Base-by-base conservation (phyloP, 2,113 vertebrate species). In the Phyllostomus hastatus region DNA sequence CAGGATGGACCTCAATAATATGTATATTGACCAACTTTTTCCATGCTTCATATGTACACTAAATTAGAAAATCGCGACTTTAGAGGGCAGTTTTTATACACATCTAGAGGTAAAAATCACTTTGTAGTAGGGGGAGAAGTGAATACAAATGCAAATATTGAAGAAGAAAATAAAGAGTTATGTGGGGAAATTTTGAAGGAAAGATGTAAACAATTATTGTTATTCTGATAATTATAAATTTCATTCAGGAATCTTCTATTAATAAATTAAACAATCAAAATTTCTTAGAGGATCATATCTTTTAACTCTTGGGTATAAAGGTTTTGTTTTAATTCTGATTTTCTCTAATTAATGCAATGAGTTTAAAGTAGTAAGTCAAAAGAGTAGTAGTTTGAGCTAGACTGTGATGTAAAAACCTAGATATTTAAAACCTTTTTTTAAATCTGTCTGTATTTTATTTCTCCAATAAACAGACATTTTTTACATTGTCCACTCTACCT, bases 371-470 rank as follows among this genome's bases (percentile, higher is more conserved):
- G 11, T 33, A 91, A 85, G 4, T 88, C 50, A 78, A 73, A 97
- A 54, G 73, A 72, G 2, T 0, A 1, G 24, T 14, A 95, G 38
- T 16, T 88, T 95, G 89, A 95, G 16, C 92, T 46, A 26, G 12
- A 28, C 6, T 83, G 17, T 0, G 24, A 41, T 82, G 1, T 80
- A 20, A 91, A 95, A 10, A 43, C 35, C 41, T 76, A 4, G 86
- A 41, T 81, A 90, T 93, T 84, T 91, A 41, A n/a, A n/a, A n/a
- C n/a, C 0, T 0, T 95, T 33, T 72, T 33, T 72, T 87, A 54
- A 95, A 95, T 70, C 52, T 95, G 38, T 92, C 75, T 96, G 96
- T 94, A 95, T 95, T 96, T 94, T 50, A 73, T 57, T 96, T 97
- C 78, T 76, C 76, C 91, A 95, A 91, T 9, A 80, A 12, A 0